Base-by-base conservation (phyloP, 2,888 invertebrate species). In the Ormyrus pomaceus region DNA sequence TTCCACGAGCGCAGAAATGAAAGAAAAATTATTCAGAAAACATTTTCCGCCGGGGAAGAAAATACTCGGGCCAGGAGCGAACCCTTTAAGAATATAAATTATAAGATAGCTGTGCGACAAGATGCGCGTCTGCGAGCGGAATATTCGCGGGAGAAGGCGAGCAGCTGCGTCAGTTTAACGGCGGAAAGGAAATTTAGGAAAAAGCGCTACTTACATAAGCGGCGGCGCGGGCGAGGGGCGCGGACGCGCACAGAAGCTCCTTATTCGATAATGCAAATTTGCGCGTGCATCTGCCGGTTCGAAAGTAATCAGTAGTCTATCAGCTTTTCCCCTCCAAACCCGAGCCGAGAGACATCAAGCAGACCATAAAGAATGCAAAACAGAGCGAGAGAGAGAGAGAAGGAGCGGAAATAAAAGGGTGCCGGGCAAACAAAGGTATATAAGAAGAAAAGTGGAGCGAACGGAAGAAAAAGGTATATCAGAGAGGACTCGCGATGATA, bases 221-320 rank as follows among this genome's bases (percentile, higher is more conserved):
- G 19, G 19, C 6, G 34, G 34, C 6, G n/a, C n/a, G n/a, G 46
- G 51, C 13, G 53, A 73, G 46, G 65, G 48, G 73, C 45, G 50
- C 46, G 56, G 46, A 50, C 48, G 45, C 11, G 46, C 62, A 5
- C 58, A 7, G 46, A 19, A 50, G 55, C 59, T 69, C 68, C 61
- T 74, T 68, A 75, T 58, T 76, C 78, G 77, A 83, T 70, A 76
- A 78, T 78, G 78, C 69, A 81, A 80, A 77, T 70, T 55, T 56
- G 75, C 59, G 9, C 65, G n/a, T 45, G 68, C 58, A 34, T 46
- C 58, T 73, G 58, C 65, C 62, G 34, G 55, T 56, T 59, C 68
- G 74, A 77, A 70, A 80, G 73, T 80, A 77, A 79, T 76, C 80
- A 73, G 65, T 70, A 71, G 79, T 50, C 75, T 61, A 77, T 73